These are phyloP conservation scores for Parapristionchus giblindavisi DNA, from an alignment of 2,888 invertebrate genomes.

Conservation along the genomic window DNA sequence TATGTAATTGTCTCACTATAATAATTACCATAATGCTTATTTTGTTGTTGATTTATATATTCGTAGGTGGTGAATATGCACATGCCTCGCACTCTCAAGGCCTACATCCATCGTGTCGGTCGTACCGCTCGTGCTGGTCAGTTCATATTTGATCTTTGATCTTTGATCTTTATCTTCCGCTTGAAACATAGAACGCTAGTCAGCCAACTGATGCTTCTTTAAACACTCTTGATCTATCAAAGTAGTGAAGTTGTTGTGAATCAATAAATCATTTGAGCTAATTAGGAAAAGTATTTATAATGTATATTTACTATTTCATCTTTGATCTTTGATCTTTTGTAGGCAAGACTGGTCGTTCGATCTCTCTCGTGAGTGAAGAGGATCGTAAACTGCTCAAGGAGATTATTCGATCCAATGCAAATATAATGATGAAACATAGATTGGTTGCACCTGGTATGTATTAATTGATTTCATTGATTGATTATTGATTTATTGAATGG, in stretches of 20 bases:
- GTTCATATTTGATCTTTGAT: not conserved
- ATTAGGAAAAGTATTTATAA: too few species aligned
- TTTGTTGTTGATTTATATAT: too few species aligned
- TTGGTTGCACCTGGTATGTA: slow-evolving; percentile 57
- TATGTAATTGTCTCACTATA: too few species aligned
- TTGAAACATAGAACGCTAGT: not conserved
- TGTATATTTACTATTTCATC: too few species aligned
- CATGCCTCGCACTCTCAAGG: slow-evolving; percentile 90
- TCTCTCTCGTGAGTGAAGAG: slow-evolving; percentile 91
- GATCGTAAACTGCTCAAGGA: slow-evolving; percentile 90
- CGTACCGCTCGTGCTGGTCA: slow-evolving; percentile 94
- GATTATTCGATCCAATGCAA: slow-evolving; percentile 76
- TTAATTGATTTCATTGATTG: too few species aligned
- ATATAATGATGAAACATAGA: slow-evolving; percentile 61
- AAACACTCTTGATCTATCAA: not conserved
- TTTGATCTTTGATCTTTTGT: too few species aligned
- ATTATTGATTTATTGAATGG: too few species aligned
- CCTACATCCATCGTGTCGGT: slow-evolving; percentile 95
- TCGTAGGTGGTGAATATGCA: slow-evolving; percentile 92
- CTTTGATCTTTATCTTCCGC: not conserved
- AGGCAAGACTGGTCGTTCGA: slow-evolving; percentile 73
- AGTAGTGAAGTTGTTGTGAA: not conserved
- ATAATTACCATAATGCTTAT: too few species aligned
- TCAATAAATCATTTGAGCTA: too few species aligned
- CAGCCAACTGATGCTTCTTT: not conserved